Conservation (phyloP, 1,140 invertebrate genomes). For the Amphibalanus amphitrite region DNA sequence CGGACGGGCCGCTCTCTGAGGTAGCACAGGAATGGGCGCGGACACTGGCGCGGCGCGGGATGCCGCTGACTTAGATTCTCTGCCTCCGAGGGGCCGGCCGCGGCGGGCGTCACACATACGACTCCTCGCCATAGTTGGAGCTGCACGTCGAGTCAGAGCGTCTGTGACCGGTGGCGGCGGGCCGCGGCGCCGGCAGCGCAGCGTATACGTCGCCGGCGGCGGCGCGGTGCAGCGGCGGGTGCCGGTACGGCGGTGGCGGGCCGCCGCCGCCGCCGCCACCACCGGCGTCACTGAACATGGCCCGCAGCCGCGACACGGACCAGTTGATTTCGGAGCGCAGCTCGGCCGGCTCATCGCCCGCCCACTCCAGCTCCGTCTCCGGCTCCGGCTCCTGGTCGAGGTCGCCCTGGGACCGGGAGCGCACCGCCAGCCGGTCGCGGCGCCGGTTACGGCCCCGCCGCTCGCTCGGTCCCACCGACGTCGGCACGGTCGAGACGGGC, state of each 20-base stretch:
- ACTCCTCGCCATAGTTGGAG: constrained; percentile 22
- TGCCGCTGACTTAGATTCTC: neutral
- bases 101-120: constrained; percentile 19
- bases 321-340: constrained; percentile 25
- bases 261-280: constrained; percentile 12
- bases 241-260: constrained; percentile 22
- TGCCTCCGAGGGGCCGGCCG: no score
- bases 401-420: constrained; percentile 36
- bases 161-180: constrained; percentile 18
- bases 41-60: neutral
- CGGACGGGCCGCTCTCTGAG: neutral
- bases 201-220: constrained; percentile 19
- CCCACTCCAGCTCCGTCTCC: constrained; percentile 18
- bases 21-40: neutral
- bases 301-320: constrained; percentile 27
- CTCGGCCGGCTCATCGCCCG: constrained; percentile 18
- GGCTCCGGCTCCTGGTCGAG: constrained; percentile 30
- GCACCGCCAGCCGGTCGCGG: constrained; percentile 10
- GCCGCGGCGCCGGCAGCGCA: constrained; percentile 18
- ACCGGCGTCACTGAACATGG: constrained; percentile 22
- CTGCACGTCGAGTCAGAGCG: constrained; percentile 18
- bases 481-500: neutral
- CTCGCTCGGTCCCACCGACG: constrained; percentile 13
- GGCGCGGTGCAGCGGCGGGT: constrained; percentile 20
- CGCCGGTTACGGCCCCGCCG: constrained; percentile 9